These are phyloP conservation scores for Dendrolimus kikuchii DNA, from an alignment of 1,140 invertebrate species.

Conservation along the genomic window DNA sequence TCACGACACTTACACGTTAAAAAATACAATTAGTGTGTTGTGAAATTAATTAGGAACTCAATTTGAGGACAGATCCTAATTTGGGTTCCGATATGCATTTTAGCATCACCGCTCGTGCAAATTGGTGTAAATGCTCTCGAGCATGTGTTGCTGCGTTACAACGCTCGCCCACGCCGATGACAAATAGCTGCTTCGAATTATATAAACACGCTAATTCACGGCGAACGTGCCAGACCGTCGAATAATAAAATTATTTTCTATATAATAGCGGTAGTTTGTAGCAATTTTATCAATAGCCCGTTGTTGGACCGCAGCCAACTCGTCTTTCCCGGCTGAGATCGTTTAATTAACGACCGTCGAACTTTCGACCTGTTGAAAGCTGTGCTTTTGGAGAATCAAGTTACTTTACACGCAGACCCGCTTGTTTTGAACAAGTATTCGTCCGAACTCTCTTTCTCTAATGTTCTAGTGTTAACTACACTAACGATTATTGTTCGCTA, in stretches of 20 bases:
- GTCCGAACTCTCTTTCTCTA: conserved; percentile 9
- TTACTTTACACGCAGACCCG: conserved; percentile 50
- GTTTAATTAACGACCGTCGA: conserved; percentile 69
- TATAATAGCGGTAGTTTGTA: conserved; percentile 36
- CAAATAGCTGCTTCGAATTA: conserved; percentile 22
- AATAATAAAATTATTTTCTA: conserved; percentile 36
- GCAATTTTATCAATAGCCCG: conserved; percentile 59
- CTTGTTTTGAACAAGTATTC: conserved; percentile 22
- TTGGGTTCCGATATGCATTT: conserved; percentile 19
- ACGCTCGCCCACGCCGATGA: conserved; percentile 17
- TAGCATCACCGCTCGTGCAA: conserved; percentile 25
- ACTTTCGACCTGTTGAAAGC: conserved; percentile 70
- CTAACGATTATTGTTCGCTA: neutral
- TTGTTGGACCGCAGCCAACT: conserved; percentile 53
- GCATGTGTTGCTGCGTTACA: too few relatives aligned
- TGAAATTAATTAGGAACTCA: conserved; percentile 40
- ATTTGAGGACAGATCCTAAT: conserved; percentile 34
- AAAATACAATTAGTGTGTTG: conserved; percentile 42
- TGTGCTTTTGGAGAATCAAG: conserved; percentile 53
- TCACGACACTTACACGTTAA: conserved; percentile 30
- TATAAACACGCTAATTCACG: conserved; percentile 40
- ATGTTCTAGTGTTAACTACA: conserved; percentile 2
- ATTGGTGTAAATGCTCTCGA: conserved; percentile 17
- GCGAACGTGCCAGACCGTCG: conserved; percentile 22
- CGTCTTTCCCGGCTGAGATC: conserved; percentile 54